Evolutionary conservation across 2,113 vertebrate genomes (phyloP).

Genomic region (Scolopax mira): DNA sequence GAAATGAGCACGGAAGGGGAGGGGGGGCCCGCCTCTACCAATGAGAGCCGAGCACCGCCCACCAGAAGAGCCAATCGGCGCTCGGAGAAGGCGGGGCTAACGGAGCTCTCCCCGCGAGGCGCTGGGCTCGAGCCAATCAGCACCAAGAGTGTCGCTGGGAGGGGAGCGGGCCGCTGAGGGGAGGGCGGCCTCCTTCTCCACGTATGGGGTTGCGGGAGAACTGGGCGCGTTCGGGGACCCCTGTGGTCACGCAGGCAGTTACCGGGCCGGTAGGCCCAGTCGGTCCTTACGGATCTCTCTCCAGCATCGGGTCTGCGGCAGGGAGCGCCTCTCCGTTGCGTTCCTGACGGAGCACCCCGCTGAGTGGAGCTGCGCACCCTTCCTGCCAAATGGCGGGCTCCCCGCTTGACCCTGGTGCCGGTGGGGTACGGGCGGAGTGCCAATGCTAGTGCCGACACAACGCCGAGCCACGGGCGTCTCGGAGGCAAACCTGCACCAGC

Average conservation of each 20-base stretch:
- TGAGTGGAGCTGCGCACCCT: too few species aligned
- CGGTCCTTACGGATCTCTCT: too few species aligned
- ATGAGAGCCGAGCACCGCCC: neutral
- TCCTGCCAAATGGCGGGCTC: too few species aligned
- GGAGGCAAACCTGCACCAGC: neutral
- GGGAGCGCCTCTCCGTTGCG: rapidly evolving
- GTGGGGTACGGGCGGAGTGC: rapidly evolving
- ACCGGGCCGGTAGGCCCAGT: rapidly evolving
- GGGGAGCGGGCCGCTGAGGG: too few species aligned
- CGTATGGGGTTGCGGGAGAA: neutral
- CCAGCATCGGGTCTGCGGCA: neutral
- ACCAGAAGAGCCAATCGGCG: neutral
- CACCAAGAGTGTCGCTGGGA: rapidly evolving
- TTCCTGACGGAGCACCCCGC: too few species aligned
- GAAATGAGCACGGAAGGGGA: neutral
- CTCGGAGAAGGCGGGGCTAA: neutral
- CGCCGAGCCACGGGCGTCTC: rapidly evolving
- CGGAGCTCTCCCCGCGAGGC: too few species aligned
- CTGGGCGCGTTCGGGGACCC: too few species aligned
- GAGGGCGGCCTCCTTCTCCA: too few species aligned
- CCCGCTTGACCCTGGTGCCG: neutral
- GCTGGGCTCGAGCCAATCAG: neutral
- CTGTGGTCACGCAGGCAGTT: rapidly evolving
- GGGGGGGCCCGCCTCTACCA: neutral
- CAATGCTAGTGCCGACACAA: too few species aligned